Conservation (phyloP, 2,113 vertebrate genomes). For the Indicator indicator region DNA sequence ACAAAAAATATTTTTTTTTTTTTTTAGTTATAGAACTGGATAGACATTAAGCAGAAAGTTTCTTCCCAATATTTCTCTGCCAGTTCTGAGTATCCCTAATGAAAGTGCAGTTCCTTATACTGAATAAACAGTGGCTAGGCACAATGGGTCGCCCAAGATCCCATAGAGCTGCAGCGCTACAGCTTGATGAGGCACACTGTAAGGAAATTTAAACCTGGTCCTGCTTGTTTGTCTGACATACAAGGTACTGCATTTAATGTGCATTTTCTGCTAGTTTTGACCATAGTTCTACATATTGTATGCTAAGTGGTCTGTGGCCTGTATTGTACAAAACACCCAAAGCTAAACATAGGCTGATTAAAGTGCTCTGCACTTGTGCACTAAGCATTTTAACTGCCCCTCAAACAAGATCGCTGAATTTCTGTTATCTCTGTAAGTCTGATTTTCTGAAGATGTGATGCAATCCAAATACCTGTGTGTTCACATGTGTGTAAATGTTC, state of each 20-base stretch:
- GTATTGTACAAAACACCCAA: background rate
- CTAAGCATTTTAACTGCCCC: background rate
- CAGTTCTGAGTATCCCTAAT: background rate
- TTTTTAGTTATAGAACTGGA: background rate
- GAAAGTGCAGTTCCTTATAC: background rate
- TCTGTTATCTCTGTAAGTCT: background rate
- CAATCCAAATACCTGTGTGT: background rate
- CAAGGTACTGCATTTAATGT: background rate
- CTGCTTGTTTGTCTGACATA: background rate
- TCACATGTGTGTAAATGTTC: background rate
- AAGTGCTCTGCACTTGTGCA: rapidly evolving
- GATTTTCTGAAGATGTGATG: background rate
- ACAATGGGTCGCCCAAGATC: background rate
- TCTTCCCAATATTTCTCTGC: background rate
- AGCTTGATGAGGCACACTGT: background rate
- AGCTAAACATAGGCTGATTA: background rate
- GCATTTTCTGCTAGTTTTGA: background rate
- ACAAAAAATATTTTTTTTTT: background rate
- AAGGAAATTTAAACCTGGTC: background rate
- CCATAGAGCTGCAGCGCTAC: background rate
- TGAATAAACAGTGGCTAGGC: background rate
- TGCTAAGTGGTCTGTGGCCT: background rate
- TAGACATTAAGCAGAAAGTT: background rate
- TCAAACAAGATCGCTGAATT: background rate
- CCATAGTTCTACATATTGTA: background rate